Evolutionary conservation across 2,797 vertebrate species (phyloP).

Genomic region (Epinephelus coioides): DNA sequence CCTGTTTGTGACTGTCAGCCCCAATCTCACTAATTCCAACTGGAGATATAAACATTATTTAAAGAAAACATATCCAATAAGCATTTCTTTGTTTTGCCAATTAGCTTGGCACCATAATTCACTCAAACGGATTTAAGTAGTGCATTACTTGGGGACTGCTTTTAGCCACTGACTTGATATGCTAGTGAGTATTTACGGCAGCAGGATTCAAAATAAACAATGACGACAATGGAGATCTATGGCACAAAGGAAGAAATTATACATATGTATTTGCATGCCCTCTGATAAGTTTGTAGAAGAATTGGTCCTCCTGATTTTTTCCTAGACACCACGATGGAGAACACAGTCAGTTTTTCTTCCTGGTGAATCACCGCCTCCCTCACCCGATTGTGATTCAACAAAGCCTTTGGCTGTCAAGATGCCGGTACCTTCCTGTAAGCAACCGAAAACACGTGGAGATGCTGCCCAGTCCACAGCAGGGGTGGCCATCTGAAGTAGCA

Average conservation of each 20-base stretch:
- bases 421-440: constrained; percentile 52
- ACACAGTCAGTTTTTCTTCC: constrained; percentile 43
- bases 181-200: neutral
- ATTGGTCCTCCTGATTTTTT: constrained; percentile 14
- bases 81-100: no score
- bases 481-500: constrained; percentile 56
- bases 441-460: constrained; percentile 44
- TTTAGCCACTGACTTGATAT: no score
- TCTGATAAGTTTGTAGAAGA: constrained; percentile 20
- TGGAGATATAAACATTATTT: neutral
- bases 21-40: neutral
- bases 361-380: constrained; percentile 48
- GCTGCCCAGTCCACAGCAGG: constrained; percentile 52
- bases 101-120: neutral
- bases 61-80: no score
- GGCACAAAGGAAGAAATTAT: neutral
- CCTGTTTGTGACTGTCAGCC: neutral
- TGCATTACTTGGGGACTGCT: neutral
- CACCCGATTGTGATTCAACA: constrained; percentile 55
- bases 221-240: neutral
- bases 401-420: constrained; percentile 61
- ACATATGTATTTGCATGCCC: neutral
- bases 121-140: neutral
- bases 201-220: neutral
- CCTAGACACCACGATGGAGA: constrained; percentile 37